Base-by-base conservation (phyloP, 1,140 invertebrate genomes). In the Chelonus insularis region DNA sequence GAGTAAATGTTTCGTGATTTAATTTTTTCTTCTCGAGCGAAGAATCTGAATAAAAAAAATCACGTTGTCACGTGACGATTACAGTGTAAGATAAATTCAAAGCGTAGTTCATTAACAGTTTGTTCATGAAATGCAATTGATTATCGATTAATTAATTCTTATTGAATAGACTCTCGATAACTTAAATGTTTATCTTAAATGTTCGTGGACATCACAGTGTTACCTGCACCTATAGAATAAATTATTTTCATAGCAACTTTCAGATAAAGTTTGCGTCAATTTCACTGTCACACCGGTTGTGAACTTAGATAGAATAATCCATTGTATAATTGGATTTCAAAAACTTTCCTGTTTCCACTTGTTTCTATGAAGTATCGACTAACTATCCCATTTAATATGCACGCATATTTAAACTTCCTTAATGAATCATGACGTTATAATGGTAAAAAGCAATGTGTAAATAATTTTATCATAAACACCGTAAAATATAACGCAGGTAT, bases 231-330 rank as follows among this genome's bases (percentile, higher is more conserved):
- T 14, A 43, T 43, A 16, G 14, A 8, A 43, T 43, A 43, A 43
- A 43, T 43, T 16, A 43, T 43, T 43, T 43, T 43, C 16, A 16
- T 43, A 18, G 18, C 14, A 8, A 18, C 7, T 43, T 39, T 16
- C 9, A 39, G 18, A 8, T 18, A 43, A 43, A 43, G 41, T 43
- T 43, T 43, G 41, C 16, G 41, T 43, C 41, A 43, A 43, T 43
- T 43, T 43, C 41, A 43, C 16, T 43, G 41, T 43, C 41, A 16
- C 41, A 43, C 41, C 41, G 14, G 14, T 14, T 43, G 12, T 43
- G 41, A 43, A 43, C 41, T 43, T 43, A 18, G 41, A 43, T 43
- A 18, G 41, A 43, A 43, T 43, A 43, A 43, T 43, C 41, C 41
- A 16, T 43, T 43, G 41, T 43, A 43, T 43, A 43, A 43, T 43